Base-by-base conservation (phyloP, 2,888 invertebrate genomes). In the Dryococelus australis region DNA sequence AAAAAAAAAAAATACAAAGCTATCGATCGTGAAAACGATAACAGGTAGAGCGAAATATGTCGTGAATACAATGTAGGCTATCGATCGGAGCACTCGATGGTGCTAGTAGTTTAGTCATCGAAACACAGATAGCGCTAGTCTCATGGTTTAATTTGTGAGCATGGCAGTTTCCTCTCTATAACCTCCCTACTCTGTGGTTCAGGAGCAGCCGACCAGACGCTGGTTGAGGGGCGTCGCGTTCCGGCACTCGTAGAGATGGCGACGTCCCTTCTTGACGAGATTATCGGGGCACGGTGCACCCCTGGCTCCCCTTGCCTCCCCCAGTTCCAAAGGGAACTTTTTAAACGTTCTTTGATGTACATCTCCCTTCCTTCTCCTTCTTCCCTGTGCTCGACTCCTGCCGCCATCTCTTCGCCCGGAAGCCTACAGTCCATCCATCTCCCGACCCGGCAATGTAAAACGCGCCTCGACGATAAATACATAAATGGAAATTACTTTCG, bases 401-500 rank as follows among this genome's bases (percentile, higher is more conserved):
- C n/a, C 6, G 65, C 8, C 65, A 20, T 16, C n/a, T 65, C n/a
- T 2, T 9, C 65, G 65, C n/a, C 65, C 65, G 65, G 65, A 20
- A 65, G 65, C 65, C 13, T n/a, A 2, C 28, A 83, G 83, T 83
- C 43, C 83, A 83, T 83, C 83, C 83, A 83, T 83, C 83, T 83
- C 28, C 83, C 28, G 83, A 20, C 83, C n/a, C 84, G 86, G 65
- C 87, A 85, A 87, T 87, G 88, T 87, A 88, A 87, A 87, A 88
- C 87, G 83, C 83, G 83, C 83, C 43, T 87, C 88, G 47, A 84
- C 88, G 89, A 89, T 88, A 89, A 89, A 89, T 89, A 89, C 89
- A 89, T 89, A 89, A 89, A 89, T 89, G 89, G 89, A 89, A 89
- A 89, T 89, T 89, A 89, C 89, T 88, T 88, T 79, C 51, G 43